Evolutionary conservation across 2,888 invertebrate species (phyloP).

Genomic region (Pterostichus niger): DNA sequence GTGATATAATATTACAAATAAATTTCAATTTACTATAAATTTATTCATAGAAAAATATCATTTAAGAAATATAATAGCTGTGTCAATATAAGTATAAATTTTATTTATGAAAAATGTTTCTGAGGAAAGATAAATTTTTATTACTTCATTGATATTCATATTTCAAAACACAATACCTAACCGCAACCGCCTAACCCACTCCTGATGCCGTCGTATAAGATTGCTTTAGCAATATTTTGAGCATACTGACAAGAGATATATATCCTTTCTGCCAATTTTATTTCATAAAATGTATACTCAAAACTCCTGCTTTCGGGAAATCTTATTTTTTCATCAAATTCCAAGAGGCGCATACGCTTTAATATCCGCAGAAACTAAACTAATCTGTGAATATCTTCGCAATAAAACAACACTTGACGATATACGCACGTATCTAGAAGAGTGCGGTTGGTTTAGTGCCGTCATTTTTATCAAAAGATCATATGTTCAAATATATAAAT

Average conservation of each 20-base stretch:
- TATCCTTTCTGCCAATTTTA: background rate
- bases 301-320: background rate
- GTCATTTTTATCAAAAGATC: too few relatives aligned
- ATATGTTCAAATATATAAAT: too few relatives aligned
- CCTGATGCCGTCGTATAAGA: slow-evolving; percentile 1
- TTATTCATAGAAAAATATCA: too few relatives aligned
- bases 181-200: background rate
- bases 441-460: too few relatives aligned
- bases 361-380: background rate
- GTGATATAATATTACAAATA: too few relatives aligned
- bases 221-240: slow-evolving; percentile 7
- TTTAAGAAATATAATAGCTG: too few relatives aligned
- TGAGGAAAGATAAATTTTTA: background rate
- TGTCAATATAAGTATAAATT: too few relatives aligned
- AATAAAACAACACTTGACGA: too few relatives aligned
- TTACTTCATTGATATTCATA: slow-evolving; percentile 29
- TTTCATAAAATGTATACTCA: slow-evolving; percentile 4
- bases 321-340: background rate
- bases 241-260: background rate
- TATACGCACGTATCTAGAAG: too few relatives aligned
- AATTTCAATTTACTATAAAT: too few relatives aligned
- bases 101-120: background rate
- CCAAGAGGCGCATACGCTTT: background rate
- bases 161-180: slow-evolving; percentile 2
- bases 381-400: too few relatives aligned